Percentiles rank a stretch among this genome's conserved stretches.
Conservation (phyloP, 2,888 invertebrate genomes). For the Drosophila atripex region DNA sequence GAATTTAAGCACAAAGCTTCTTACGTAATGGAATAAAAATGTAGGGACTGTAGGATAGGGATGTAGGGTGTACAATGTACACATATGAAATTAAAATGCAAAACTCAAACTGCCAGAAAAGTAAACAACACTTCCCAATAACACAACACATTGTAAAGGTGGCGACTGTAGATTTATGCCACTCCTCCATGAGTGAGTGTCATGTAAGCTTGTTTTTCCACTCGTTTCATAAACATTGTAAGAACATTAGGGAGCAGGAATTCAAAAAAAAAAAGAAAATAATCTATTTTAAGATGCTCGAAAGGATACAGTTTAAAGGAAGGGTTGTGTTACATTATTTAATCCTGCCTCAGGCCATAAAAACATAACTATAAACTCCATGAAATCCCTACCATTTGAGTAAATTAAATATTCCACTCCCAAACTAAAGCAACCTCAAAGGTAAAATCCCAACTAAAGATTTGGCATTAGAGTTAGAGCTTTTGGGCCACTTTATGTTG, state of each 20-base stretch:
- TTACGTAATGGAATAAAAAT: conserved; percentile 52
- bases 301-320: background rate
- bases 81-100: conserved; percentile 33
- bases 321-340: background rate
- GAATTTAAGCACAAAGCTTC: conserved; percentile 40
- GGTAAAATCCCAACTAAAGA: background rate
- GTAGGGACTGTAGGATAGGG: no score
- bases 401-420: background rate
- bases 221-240: background rate
- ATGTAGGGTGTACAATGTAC: background rate
- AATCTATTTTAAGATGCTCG: background rate
- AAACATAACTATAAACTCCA: background rate
- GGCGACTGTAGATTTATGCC: background rate
- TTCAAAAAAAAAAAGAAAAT: background rate
- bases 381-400: background rate
- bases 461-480: background rate
- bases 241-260: background rate
- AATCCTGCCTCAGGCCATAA: background rate
- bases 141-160: background rate
- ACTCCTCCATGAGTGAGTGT: background rate
- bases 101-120: conserved; percentile 13
- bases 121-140: conserved; percentile 22
- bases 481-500: background rate
- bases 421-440: background rate
- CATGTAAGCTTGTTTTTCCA: background rate